These are phyloP conservation scores for Artibeus lituratus DNA, from an alignment of 2,797 vertebrate species.

Conservation along the genomic window DNA sequence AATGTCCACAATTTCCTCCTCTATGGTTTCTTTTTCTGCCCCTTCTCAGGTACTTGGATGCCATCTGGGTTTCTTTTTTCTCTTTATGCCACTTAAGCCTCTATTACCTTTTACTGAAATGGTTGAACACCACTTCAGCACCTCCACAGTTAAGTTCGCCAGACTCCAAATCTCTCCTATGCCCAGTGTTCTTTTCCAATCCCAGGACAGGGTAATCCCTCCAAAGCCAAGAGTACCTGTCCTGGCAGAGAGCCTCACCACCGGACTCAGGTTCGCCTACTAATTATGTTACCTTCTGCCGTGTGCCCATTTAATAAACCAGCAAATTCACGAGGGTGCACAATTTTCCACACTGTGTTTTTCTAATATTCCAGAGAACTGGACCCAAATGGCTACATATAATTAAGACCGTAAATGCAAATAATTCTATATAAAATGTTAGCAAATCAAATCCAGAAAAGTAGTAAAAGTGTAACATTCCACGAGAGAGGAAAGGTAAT, in stretches of 20 bases:
- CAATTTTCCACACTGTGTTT: not conserved
- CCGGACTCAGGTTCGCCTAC: not conserved
- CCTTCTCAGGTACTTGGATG: not conserved
- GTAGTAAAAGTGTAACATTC: not conserved
- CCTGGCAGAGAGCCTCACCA: not conserved
- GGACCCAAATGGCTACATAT: not conserved
- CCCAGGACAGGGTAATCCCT: not conserved
- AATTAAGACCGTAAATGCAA: not conserved
- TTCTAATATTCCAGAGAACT: not conserved
- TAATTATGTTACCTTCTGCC: not conserved
- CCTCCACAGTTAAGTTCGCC: not conserved
- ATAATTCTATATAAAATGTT: not conserved
- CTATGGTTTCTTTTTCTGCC: not conserved
- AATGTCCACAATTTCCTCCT: not conserved
- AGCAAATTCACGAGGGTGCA: not conserved
- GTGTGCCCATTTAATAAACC: not conserved
- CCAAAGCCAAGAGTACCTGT: not conserved
- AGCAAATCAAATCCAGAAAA: slow-evolving; percentile 35
- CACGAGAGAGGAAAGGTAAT: not conserved
- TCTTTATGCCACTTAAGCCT: not conserved
- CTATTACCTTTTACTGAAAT: not conserved
- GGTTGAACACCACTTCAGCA: not conserved
- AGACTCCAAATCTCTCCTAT: not conserved
- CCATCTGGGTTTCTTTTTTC: not conserved
- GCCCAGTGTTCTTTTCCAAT: not conserved